Evolutionary conservation across 2,113 vertebrate species (phyloP).

Genomic region (Lipotes vexillifer): DNA sequence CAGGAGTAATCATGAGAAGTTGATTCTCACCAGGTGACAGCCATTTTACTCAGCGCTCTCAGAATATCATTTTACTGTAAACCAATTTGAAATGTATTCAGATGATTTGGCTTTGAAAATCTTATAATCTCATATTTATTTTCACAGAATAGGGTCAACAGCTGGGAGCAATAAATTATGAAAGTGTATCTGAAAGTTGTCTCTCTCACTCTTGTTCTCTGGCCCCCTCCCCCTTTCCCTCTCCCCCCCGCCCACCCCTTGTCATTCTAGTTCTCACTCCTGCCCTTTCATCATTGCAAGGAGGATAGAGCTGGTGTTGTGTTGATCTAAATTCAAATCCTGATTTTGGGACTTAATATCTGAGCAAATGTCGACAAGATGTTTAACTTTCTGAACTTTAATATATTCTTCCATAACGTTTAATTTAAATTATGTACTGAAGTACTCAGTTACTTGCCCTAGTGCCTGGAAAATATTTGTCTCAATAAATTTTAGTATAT

Average conservation of each 20-base stretch:
- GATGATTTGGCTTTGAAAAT: slow-evolving; percentile 5
- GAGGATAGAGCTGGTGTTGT: accelerated
- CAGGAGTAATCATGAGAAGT: not conserved
- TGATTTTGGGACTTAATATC: not conserved
- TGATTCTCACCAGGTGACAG: slow-evolving; percentile 21
- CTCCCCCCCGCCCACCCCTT: accelerated
- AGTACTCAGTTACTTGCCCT: not conserved
- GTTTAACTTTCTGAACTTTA: not conserved
- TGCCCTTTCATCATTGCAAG: not conserved
- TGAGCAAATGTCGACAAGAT: not conserved
- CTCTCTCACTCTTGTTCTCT: not conserved
- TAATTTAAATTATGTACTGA: not conserved
- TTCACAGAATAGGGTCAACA: not conserved
- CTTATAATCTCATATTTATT: slow-evolving; percentile 17
- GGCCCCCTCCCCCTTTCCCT: accelerated
- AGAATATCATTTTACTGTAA: not conserved
- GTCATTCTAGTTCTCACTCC: not conserved
- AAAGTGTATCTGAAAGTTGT: not conserved
- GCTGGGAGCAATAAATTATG: not conserved
- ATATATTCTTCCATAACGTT: not conserved
- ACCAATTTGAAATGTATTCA: not conserved
- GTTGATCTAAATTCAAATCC: not conserved
- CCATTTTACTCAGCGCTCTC: not conserved
- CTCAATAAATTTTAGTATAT: not conserved
- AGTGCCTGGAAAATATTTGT: not conserved